These are phyloP conservation scores for Corella eumyota DNA, from an alignment of 23 tunicate species.

Conservation along the genomic window DNA sequence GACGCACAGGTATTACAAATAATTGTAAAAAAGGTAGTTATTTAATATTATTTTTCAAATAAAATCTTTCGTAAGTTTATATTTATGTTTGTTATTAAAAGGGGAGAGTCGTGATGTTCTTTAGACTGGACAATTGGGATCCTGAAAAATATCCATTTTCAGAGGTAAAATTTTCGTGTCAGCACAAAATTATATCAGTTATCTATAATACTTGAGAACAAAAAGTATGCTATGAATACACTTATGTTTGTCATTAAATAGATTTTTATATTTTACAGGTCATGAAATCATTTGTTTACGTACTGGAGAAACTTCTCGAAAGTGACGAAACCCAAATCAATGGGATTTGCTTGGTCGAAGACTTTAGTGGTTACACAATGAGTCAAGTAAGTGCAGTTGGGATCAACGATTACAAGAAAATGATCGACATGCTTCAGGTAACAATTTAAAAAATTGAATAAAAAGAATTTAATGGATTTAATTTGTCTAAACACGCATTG, in stretches of 20 bases:
- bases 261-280: constrained; percentile 11
- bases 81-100: too few relatives aligned
- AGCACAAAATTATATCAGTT: too few relatives aligned
- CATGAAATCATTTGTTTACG: constrained; percentile 38
- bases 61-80: too few relatives aligned
- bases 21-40: too few relatives aligned
- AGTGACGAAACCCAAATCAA: constrained; percentile 68
- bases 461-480: too few relatives aligned
- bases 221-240: not conserved
- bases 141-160: constrained; percentile 57
- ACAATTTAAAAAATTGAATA: too few relatives aligned
- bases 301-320: constrained; percentile 52
- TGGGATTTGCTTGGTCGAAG: constrained; percentile 68
- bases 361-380: constrained; percentile 59
- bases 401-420: constrained; percentile 43
- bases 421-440: constrained; percentile 90
- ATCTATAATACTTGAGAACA: not conserved
- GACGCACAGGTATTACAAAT: constrained; percentile 27
- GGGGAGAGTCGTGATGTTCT: constrained; percentile 35
- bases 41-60: too few relatives aligned
- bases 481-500: too few relatives aligned
- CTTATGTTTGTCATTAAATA: not conserved
- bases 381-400: constrained; percentile 67
- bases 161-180: constrained; percentile 11
- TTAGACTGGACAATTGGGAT: constrained; percentile 65